These are phyloP conservation scores for Eueides isabella DNA, from an alignment of 1,140 invertebrate genomes.

Conservation along the genomic window DNA sequence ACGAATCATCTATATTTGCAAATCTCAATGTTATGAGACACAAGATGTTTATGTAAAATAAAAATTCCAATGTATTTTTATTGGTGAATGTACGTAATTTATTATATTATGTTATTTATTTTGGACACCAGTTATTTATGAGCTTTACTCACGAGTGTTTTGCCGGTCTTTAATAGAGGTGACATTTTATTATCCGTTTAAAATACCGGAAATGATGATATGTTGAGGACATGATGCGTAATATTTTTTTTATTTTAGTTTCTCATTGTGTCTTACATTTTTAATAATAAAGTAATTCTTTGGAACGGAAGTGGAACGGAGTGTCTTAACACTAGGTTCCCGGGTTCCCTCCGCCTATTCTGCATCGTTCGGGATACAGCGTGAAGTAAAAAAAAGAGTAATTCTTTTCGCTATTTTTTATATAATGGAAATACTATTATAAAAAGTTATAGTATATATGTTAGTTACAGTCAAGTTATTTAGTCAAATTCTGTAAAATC, in stretches of 20 bases:
- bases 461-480: too few relatives aligned
- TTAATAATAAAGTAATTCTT: too few relatives aligned
- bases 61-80: slow-evolving; percentile 23
- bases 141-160: slow-evolving; percentile 29
- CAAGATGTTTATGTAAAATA: background rate
- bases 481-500: too few relatives aligned
- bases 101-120: slow-evolving; percentile 23
- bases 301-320: too few relatives aligned
- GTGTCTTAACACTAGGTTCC: too few relatives aligned
- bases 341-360: too few relatives aligned
- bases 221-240: slow-evolving; percentile 12
- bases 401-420: too few relatives aligned
- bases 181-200: slow-evolving; percentile 35
- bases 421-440: too few relatives aligned
- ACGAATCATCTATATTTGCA: slow-evolving; percentile 1
- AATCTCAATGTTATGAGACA: background rate
- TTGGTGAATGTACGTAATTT: slow-evolving; percentile 29
- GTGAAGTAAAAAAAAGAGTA: too few relatives aligned
- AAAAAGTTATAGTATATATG: too few relatives aligned
- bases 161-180: slow-evolving; percentile 36
- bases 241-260: background rate
- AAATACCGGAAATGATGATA: slow-evolving; percentile 15
- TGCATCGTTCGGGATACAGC: too few relatives aligned
- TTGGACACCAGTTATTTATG: slow-evolving; percentile 34
- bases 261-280: background rate